phyloP scores from a whole-genome alignment of 2,113 vertebrate species.

The Oncorhynchus mykiss region DNA sequence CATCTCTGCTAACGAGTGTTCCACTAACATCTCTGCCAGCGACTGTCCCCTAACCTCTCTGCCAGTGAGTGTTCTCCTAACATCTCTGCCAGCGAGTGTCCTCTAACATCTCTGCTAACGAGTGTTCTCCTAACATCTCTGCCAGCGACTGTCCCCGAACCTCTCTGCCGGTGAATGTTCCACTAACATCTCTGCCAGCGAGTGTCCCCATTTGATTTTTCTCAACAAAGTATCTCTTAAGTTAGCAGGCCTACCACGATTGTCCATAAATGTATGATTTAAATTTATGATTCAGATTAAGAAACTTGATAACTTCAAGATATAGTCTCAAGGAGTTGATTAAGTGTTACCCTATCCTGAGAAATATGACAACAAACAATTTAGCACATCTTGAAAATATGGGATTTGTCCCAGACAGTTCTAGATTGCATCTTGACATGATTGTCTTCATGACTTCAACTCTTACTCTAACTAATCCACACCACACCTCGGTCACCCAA shows the following conservation, averaged over 20 bases:
- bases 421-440: slow-evolving; percentile 3
- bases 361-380: slow-evolving; percentile 1
- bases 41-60: too few relatives aligned
- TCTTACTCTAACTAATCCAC: slow-evolving; percentile 21
- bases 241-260: background rate
- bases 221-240: background rate
- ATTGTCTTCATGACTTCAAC: slow-evolving; percentile 5
- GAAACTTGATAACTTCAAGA: background rate
- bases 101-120: too few relatives aligned
- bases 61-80: too few relatives aligned
- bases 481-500: slow-evolving; percentile 13
- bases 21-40: too few relatives aligned
- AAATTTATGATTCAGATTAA: background rate
- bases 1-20: too few relatives aligned
- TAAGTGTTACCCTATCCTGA: background rate
- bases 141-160: too few relatives aligned
- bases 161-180: too few relatives aligned
- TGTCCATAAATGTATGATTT: background rate
- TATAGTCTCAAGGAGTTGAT: background rate
- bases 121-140: too few relatives aligned
- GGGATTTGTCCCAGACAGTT: background rate
- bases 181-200: too few relatives aligned
- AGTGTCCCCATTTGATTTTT: background rate
- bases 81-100: too few relatives aligned
- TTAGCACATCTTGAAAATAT: background rate